phyloP scores from a whole-genome alignment of 2,888 invertebrate genomes.

The Tachystola acroxantha region DNA sequence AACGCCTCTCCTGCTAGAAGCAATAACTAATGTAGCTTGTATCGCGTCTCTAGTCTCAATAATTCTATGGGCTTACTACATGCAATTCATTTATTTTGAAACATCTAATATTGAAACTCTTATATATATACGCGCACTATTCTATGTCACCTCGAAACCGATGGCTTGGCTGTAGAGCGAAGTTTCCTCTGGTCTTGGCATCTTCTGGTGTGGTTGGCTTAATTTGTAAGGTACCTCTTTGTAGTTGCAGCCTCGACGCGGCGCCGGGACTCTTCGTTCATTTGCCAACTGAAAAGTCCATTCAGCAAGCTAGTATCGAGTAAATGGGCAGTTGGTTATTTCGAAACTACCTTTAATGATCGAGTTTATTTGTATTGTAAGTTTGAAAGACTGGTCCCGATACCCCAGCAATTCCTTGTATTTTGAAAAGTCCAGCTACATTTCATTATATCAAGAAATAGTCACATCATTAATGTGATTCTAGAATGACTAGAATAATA shows the following conservation, averaged over 20 bases:
- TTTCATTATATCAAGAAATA: too few relatives aligned
- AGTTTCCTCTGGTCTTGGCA: neutral
- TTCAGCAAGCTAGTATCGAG: slow-evolving; percentile 65
- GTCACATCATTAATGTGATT: too few relatives aligned
- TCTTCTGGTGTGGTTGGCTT: slow-evolving; percentile 23
- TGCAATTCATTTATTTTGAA: slow-evolving; percentile 44
- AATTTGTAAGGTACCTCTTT: slow-evolving; percentile 73
- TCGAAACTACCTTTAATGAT: slow-evolving; percentile 35
- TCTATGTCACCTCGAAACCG: slow-evolving; percentile 71
- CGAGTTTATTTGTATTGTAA: too few relatives aligned
- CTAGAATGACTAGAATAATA: too few relatives aligned
- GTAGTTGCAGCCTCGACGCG: slow-evolving; percentile 21
- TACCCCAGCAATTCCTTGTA: too few relatives aligned
- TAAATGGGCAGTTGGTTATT: slow-evolving; percentile 30
- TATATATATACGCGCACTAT: slow-evolving; percentile 47
- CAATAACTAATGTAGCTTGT: too few relatives aligned
- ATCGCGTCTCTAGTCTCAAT: too few relatives aligned
- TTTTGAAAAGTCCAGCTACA: too few relatives aligned
- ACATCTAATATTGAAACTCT: slow-evolving; percentile 35
- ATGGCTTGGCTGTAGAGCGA: slow-evolving; percentile 24
- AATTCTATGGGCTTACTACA: too few relatives aligned
- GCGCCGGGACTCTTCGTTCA: slow-evolving; percentile 37
- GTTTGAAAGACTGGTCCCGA: too few relatives aligned
- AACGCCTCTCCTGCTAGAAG: too few relatives aligned
- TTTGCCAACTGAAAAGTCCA: slow-evolving; percentile 75